These are phyloP conservation scores for Scyliorhinus canicula DNA, from an alignment of 2,797 vertebrate species.

Conservation along the genomic window DNA sequence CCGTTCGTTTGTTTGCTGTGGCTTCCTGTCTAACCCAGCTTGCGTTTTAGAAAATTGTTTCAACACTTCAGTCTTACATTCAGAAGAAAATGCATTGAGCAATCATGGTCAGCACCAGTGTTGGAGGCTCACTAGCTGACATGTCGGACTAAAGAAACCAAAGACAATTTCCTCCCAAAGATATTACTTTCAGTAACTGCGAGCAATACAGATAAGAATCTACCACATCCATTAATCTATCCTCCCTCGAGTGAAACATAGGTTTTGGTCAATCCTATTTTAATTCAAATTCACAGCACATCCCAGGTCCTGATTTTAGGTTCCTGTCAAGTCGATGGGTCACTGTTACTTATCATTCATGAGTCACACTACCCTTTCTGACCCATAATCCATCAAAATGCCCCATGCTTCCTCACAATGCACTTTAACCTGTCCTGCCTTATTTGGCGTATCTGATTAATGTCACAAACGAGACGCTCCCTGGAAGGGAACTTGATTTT, in stretches of 20 bases:
- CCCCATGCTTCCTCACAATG: not conserved
- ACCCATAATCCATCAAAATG: not conserved
- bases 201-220: not conserved
- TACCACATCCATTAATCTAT: conserved; percentile 1
- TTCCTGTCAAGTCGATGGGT: not conserved
- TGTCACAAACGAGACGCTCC: not conserved
- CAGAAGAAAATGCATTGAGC: not conserved
- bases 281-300: not conserved
- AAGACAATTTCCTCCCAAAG: not conserved
- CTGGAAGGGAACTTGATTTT: not conserved
- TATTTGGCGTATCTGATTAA: not conserved
- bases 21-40: not conserved
- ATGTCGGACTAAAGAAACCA: not conserved
- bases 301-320: not conserved
- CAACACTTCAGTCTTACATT: not conserved
- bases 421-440: not conserved
- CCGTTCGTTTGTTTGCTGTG: not conserved
- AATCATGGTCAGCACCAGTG: not conserved
- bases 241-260: not conserved
- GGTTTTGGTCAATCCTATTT: not conserved
- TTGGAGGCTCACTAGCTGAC: not conserved
- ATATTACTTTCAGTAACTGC: not conserved
- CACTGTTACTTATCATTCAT: not conserved
- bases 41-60: not conserved
- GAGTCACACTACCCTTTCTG: not conserved